These are phyloP conservation scores for Heliconius eleuchia DNA, from an alignment of 1,140 invertebrate species.

Conservation along the genomic window DNA sequence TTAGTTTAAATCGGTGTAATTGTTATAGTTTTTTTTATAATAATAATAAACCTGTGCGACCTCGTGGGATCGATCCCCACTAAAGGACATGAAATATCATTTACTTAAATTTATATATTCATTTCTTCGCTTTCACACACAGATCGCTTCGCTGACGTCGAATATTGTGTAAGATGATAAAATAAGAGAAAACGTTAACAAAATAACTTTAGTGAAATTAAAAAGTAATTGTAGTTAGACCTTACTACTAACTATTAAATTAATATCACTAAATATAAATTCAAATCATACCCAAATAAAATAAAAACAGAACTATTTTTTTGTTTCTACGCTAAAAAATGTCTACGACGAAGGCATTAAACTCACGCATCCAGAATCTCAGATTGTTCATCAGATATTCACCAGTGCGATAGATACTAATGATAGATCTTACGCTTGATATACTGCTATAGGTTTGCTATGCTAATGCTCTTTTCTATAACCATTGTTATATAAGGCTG, in stretches of 20 bases:
- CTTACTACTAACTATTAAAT: too few species aligned
- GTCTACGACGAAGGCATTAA: not conserved
- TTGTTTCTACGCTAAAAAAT: not conserved
- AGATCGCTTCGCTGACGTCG: too few species aligned
- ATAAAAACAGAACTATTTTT: not conserved
- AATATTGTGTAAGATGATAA: too few species aligned
- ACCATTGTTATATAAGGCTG: constrained; percentile 21
- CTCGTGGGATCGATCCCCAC: too few species aligned
- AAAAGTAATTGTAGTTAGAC: too few species aligned
- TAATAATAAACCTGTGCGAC: too few species aligned
- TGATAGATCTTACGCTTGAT: constrained; percentile 25
- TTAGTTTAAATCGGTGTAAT: not conserved
- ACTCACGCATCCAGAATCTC: not conserved
- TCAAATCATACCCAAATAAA: not conserved
- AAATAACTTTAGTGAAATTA: too few species aligned
- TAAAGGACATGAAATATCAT: too few species aligned
- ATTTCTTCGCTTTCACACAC: too few species aligned
- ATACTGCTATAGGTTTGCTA: constrained; percentile 26
- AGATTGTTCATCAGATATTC: constrained; percentile 16
- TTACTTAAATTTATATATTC: too few species aligned
- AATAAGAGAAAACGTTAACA: too few species aligned
- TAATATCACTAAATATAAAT: not conserved
- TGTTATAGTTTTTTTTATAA: not conserved
- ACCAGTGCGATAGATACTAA: constrained; percentile 21
- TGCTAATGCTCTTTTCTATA: constrained; percentile 25